Conservation (phyloP, 2,113 vertebrate species). For the Cyphomyrus discorhynchus region DNA sequence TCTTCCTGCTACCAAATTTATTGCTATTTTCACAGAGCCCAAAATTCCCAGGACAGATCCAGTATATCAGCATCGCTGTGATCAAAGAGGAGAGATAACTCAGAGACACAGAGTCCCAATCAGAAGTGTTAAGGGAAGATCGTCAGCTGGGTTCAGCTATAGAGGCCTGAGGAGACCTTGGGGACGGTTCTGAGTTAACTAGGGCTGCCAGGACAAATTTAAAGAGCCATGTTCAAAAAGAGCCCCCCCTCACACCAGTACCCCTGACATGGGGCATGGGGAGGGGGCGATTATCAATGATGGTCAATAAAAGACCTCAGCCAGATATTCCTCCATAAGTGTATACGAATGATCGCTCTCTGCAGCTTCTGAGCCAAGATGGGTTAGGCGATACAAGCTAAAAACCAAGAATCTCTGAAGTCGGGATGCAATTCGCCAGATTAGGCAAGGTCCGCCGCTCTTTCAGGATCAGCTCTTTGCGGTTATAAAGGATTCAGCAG, state of each 20-base stretch:
- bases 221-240: neutral
- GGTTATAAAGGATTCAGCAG: neutral
- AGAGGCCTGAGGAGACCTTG: neutral
- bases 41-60: neutral
- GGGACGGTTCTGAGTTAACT: neutral
- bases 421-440: neutral
- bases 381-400: neutral
- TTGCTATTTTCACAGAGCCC: neutral
- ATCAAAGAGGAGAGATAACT: neutral
- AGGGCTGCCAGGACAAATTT: neutral
- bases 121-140: neutral
- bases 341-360: neutral
- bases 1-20: neutral
- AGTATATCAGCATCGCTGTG: neutral
- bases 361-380: neutral
- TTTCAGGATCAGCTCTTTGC: neutral
- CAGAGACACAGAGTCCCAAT: neutral
- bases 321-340: neutral
- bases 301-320: neutral
- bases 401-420: neutral
- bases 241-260: neutral
- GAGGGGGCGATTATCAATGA: neutral
- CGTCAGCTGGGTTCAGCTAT: neutral
- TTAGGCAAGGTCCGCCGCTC: neutral
- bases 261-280: no score